Percentiles rank a stretch among this genome's conserved stretches.
phyloP scores from a whole-genome alignment of 2,113 vertebrate genomes.

The Coptodon rendalli region DNA sequence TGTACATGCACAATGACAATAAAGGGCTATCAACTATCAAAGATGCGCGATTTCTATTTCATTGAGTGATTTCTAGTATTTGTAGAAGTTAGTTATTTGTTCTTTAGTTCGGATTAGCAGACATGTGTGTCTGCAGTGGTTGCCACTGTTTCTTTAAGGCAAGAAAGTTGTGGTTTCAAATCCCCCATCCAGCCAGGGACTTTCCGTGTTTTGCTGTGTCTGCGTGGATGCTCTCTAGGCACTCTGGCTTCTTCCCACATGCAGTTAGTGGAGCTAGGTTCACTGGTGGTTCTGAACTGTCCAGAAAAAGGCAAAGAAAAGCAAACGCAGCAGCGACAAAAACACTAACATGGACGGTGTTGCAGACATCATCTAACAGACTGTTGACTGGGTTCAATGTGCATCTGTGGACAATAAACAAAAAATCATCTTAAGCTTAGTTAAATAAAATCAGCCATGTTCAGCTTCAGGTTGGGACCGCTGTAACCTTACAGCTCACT shows the following conservation, averaged over 20 bases:
- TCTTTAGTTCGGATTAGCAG: neutral
- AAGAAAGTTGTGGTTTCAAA: neutral
- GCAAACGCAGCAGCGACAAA: accelerated
- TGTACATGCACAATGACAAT: neutral
- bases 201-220: neutral
- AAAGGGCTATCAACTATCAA: neutral
- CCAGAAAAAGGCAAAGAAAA: neutral
- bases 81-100: neutral
- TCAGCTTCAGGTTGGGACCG: accelerated
- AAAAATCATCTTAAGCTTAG: neutral
- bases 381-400: neutral
- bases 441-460: neutral
- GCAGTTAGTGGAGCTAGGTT: accelerated
- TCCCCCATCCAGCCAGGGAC: neutral
- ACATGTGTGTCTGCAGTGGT: neutral
- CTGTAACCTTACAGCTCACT: accelerated
- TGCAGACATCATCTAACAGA: neutral
- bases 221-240: no score
- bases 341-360: neutral
- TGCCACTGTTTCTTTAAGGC: accelerated
- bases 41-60: accelerated
- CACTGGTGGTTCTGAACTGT: neutral
- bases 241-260: neutral
- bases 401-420: accelerated
- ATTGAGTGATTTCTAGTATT: neutral